These are phyloP conservation scores for Paedocypris sp. DNA, from an alignment of 2,113 vertebrate genomes.

Conservation along the genomic window DNA sequence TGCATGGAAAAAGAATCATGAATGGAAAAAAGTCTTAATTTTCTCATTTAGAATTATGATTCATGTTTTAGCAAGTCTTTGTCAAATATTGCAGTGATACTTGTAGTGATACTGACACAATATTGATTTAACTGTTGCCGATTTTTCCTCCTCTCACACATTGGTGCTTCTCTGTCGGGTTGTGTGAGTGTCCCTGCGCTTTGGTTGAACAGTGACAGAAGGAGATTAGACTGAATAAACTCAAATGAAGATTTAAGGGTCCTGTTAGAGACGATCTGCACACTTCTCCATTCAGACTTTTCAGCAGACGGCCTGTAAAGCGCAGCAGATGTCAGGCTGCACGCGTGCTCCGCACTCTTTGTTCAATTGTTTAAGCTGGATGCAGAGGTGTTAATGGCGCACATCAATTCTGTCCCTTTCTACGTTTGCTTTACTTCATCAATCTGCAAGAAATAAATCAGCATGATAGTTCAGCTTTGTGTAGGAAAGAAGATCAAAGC, in stretches of 20 bases:
- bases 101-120: too few species aligned
- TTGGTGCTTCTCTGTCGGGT: background rate
- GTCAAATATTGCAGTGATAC: too few species aligned
- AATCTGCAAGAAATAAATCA: background rate
- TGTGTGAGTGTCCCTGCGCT: background rate
- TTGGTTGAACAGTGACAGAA: slow-evolving; percentile 13
- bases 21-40: too few species aligned
- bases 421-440: background rate
- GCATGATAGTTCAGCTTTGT: too few species aligned
- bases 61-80: too few species aligned
- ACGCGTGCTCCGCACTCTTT: background rate
- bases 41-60: too few species aligned
- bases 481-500: too few species aligned
- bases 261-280: background rate
- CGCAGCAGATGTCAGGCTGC: slow-evolving; percentile 5
- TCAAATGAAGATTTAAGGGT: background rate
- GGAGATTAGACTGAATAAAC: slow-evolving; percentile 17
- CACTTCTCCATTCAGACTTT: background rate
- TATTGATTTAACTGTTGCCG: too few species aligned
- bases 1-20: too few species aligned
- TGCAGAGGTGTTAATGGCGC: background rate
- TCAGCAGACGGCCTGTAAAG: background rate
- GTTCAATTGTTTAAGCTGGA: background rate
- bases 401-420: slow-evolving; percentile 9
- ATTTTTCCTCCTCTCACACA: too few species aligned